Base-by-base conservation (phyloP, 2,113 vertebrate species). In the Odontophorus gujanensis region DNA sequence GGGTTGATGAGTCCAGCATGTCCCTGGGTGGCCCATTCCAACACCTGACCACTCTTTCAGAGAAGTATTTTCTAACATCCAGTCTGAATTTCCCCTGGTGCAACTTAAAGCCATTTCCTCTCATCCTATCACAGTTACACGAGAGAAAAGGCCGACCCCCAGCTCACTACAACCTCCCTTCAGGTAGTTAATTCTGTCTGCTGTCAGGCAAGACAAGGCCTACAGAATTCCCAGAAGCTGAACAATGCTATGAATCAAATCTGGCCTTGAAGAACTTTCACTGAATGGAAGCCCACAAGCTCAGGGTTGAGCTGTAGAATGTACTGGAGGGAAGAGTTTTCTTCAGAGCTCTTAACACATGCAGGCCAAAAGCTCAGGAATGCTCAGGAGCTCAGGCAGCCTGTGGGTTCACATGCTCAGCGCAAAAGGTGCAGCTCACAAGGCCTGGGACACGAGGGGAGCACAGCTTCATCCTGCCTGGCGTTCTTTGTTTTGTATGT, bases 391-490 rank as follows among this genome's bases (percentile, higher is more conserved):
- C 26, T 15, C 25, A 20, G 68, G 51, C 38, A 87, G 74, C 40
- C 7, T 28, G 18, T 22, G 53, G 12, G 36, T 87, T 30, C 42
- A 48, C 79, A 71, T 65, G 28, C 9, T 76, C 28, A 0, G 0
- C n/a, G 14, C 38, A 4, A 19, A 67, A 61, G 71, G 42, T 51
- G 25, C 19, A 8, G 45, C 45, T 47, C 45, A 20, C 50, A 26
- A 13, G 50, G 50, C 24, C 24, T 51, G 50, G 50, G 50, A 7
- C 50, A 51, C 24, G 7, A 26, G 24, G 24, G 50, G 53, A 84
- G 40, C 43, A 53, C 32, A 76, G 89, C n/a, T 51, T 69, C 3
- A 4, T 67, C 68, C 57, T 55, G 3, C 0, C 0, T 17, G 1
- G 38, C 59, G 14, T 68, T 61, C 36, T 40, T 90, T 48, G 22